phyloP scores from a whole-genome alignment of 2,888 invertebrate genomes.

The Leptopilina drosophilae region DNA sequence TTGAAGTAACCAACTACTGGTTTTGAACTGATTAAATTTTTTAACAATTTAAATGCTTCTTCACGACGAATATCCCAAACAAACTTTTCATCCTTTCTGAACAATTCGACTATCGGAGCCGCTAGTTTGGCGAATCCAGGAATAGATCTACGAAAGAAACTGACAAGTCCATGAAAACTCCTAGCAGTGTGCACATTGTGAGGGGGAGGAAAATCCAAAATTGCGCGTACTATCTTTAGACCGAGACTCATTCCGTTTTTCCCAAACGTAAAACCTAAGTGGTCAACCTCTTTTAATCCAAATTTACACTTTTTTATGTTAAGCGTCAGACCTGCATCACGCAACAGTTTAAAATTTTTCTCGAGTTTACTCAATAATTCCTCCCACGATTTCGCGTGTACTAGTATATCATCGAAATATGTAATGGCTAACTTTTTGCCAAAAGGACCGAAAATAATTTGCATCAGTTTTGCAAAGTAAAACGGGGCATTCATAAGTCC shows the following conservation, averaged over 20 bases:
- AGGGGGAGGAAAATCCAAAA: neutral
- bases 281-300: too few relatives aligned
- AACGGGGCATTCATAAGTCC: too few relatives aligned
- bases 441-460: too few relatives aligned
- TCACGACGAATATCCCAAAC: neutral
- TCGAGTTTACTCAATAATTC: too few relatives aligned
- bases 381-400: too few relatives aligned
- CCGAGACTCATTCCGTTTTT: too few relatives aligned
- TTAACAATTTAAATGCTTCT: neutral
- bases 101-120: neutral
- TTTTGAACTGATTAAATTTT: neutral
- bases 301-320: too few relatives aligned
- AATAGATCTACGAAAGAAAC: neutral
- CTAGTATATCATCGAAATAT: neutral
- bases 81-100: slow-evolving; percentile 32
- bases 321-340: too few relatives aligned
- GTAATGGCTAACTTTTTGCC: too few relatives aligned
- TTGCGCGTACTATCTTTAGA: neutral
- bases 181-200: neutral
- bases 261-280: too few relatives aligned
- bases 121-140: neutral
- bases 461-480: too few relatives aligned
- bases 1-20: neutral
- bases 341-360: too few relatives aligned
- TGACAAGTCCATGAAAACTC: neutral